phyloP scores from a whole-genome alignment of 92 coral and sea anemone species.

The Palythoa caribaeorum region DNA sequence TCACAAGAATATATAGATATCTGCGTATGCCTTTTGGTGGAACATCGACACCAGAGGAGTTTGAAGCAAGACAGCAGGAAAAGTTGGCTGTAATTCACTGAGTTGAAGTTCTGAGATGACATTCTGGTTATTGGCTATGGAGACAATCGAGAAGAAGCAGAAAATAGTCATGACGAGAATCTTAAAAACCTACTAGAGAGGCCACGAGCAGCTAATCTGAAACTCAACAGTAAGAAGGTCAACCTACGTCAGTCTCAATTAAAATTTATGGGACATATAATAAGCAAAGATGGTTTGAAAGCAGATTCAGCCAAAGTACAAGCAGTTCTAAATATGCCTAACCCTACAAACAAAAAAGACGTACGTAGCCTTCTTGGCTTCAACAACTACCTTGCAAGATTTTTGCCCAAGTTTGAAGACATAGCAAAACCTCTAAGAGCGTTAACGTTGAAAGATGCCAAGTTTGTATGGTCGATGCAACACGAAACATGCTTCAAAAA shows the following conservation, averaged over 20 bases:
- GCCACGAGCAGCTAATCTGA: background rate
- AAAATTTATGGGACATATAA: background rate
- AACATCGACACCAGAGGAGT: background rate
- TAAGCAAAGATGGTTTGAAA: background rate
- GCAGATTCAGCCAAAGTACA: background rate
- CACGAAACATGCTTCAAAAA: too few species aligned
- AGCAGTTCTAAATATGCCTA: background rate
- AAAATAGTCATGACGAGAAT: background rate
- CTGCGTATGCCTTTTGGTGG: background rate
- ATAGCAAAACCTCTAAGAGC: background rate
- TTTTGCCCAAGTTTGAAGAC: background rate
- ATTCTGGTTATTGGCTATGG: background rate
- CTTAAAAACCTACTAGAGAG: background rate
- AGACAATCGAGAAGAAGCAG: background rate
- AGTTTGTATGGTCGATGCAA: too few species aligned
- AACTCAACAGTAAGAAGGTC: background rate
- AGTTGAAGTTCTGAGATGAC: background rate
- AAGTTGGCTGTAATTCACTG: background rate
- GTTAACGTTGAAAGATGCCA: too few species aligned
- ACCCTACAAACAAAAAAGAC: background rate
- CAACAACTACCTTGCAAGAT: background rate
- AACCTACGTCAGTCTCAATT: background rate
- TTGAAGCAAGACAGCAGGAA: background rate
- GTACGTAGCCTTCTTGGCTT: background rate
- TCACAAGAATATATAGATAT: background rate